Evolutionary conservation across 1,140 invertebrate genomes (phyloP), one percentile per base, ranked within the genome.

Genomic region (Pararge aegeria): DNA sequence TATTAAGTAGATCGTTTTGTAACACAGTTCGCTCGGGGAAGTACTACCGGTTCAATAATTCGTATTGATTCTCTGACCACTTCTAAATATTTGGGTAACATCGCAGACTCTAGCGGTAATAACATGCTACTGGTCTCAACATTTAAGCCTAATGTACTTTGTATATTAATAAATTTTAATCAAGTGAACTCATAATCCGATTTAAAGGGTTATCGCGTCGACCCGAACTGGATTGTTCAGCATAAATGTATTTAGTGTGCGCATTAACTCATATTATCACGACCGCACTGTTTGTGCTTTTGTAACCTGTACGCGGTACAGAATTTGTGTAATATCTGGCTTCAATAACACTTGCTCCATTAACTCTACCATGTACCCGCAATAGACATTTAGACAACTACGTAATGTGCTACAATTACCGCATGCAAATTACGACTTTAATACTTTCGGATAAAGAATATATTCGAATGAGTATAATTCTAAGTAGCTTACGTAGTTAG

Each of bases 291-390:
- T 76, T 78, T 67, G 66, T 76, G 56, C 42, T 62, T 62, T 61
- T 68, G 61, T 66, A 66, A 71, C 70, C 61, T 61, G 61, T 30
- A 52, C 46, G 71, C 62, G 65, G 72, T 75, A 71, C 70, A 64
- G 74, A 73, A 77, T 75, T 73, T 73, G 65, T 64, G 66, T 66
- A 78, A 81, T 80, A 80, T 83, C 77, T 79, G 75, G 72, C 81
- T 80, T 73, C 81, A 80, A 87, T 84, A 84, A 78, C 75, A 82
- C 67, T 81, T 82, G 78, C 73, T 64, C 75, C 80, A 87, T 84
- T 87, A 84, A 82, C 78, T 80, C 71, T 71, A 69, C 58, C 68
- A 73, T 71, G 68, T 46, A 46, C 61, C 66, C 73, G 55, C 69
- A 75, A 83, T 80, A 79, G 75, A 73, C 70, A 78, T 76, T 49